Conservation (phyloP, 2,113 vertebrate genomes). For the Centropristis striata region DNA sequence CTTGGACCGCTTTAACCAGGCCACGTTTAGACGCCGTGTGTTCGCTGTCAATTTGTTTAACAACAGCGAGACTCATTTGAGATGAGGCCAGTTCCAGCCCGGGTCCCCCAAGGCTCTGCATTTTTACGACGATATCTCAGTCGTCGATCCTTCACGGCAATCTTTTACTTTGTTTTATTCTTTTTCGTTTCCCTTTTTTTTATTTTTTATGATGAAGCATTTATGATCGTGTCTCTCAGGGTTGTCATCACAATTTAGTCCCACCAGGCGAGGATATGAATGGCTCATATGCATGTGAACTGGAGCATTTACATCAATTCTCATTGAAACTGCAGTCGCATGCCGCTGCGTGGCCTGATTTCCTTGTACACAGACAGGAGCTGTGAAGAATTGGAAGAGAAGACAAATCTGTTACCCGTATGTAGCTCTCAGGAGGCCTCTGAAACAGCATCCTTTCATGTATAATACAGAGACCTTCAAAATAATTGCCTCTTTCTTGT, state of each 20-base stretch:
- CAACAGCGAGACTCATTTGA: conserved; percentile 49
- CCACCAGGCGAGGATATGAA: conserved; percentile 58
- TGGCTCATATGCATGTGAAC: conserved; percentile 70
- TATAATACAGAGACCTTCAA: conserved; percentile 69
- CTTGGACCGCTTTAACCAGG: conserved; percentile 23
- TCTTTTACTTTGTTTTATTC: conserved; percentile 65
- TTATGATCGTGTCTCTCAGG: conserved; percentile 72
- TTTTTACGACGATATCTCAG: conserved; percentile 57
- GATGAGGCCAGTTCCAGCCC: conserved; percentile 52
- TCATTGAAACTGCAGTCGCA: conserved; percentile 52
- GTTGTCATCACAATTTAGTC: conserved; percentile 74
- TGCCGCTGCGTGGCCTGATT: conserved; percentile 56
- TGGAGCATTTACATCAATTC: conserved; percentile 65
- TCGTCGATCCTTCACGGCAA: conserved; percentile 38
- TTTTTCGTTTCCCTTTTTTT: conserved; percentile 50
- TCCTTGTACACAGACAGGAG: conserved; percentile 28
- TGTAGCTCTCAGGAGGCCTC: conserved; percentile 58
- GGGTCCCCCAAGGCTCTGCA: conserved; percentile 30
- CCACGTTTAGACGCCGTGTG: conserved; percentile 22
- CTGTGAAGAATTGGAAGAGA: conserved; percentile 58
- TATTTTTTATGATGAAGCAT: conserved; percentile 52
- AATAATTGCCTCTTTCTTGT: conserved; percentile 73
- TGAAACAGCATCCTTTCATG: conserved; percentile 65
- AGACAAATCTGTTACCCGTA: conserved; percentile 67
- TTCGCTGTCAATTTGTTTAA: conserved; percentile 52